A percentile compares a stretch with the other conserved stretches of the same genome.
phyloP scores from a whole-genome alignment of 2,797 vertebrate genomes.

The Paguma larvata region DNA sequence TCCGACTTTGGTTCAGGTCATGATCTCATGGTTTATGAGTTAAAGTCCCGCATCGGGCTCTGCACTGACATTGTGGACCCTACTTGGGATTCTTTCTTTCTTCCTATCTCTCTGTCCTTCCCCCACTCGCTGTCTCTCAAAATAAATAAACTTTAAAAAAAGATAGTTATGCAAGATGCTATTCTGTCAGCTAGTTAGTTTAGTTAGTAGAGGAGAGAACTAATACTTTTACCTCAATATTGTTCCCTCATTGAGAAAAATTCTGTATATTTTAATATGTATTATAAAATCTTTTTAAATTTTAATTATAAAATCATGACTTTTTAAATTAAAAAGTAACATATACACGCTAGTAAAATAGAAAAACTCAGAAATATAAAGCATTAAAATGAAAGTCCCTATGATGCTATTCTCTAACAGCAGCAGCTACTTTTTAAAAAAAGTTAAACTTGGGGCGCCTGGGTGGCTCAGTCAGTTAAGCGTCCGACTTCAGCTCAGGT shows the following conservation, averaged over 20 bases:
- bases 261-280: background rate
- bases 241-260: slow-evolving; percentile 15
- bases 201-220: background rate
- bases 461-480: too few relatives aligned
- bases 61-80: too few relatives aligned
- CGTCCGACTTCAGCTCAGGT: too few relatives aligned
- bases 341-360: background rate
- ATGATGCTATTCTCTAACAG: background rate
- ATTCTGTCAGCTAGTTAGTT: background rate
- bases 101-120: too few relatives aligned
- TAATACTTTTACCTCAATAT: slow-evolving; percentile 3
- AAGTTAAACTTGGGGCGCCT: background rate
- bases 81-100: too few relatives aligned
- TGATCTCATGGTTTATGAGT: too few relatives aligned
- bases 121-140: too few relatives aligned
- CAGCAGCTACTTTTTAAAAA: background rate
- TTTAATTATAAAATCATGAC: slow-evolving; percentile 40
- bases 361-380: slow-evolving; percentile 21
- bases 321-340: slow-evolving; percentile 45
- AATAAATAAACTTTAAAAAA: too few relatives aligned
- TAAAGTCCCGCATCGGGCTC: too few relatives aligned
- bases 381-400: background rate
- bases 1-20: too few relatives aligned
- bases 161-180: background rate
- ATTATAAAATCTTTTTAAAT: slow-evolving; percentile 10